These are phyloP conservation scores for Leistus spinibarbis DNA, from an alignment of 2,888 invertebrate genomes.

Conservation along the genomic window DNA sequence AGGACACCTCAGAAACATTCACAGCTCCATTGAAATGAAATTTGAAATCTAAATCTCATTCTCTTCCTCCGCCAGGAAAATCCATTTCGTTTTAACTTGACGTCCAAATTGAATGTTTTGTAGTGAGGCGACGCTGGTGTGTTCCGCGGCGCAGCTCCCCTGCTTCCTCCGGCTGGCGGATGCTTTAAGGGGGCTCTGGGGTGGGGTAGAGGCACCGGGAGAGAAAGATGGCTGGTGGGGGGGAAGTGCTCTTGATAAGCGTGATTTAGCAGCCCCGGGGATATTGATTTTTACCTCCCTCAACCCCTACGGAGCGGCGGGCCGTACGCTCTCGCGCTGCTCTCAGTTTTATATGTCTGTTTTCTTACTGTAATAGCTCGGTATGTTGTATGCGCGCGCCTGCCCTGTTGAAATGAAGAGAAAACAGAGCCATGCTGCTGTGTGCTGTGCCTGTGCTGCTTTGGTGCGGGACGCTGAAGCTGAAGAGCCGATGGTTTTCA, in stretches of 20 bases:
- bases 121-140: constrained; percentile 55
- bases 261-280: constrained; percentile 80
- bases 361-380: constrained; percentile 64
- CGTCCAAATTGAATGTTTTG: constrained; percentile 67
- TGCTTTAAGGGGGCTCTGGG: constrained; percentile 27
- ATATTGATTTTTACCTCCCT: constrained; percentile 62
- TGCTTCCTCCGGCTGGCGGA: constrained; percentile 14
- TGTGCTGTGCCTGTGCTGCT: neutral
- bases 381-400: constrained; percentile 58
- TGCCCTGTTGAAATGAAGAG: constrained; percentile 58
- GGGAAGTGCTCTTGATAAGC: constrained; percentile 63
- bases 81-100: constrained; percentile 66
- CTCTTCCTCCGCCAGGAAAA: constrained; percentile 60
- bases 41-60: constrained; percentile 59
- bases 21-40: constrained; percentile 52
- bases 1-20: constrained; percentile 45
- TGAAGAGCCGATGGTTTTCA: constrained; percentile 46
- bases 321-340: constrained; percentile 49
- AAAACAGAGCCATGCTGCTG: constrained; percentile 50
- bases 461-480: constrained; percentile 19
- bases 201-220: constrained; percentile 51
- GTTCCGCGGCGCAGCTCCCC: constrained; percentile 41
- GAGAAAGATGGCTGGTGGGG: constrained; percentile 41
- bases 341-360: constrained; percentile 63
- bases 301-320: constrained; percentile 47